Evolutionary conservation across 2,113 vertebrate species (phyloP), one percentile per base, ranked within the genome.

Genomic region (Oriolus oriolus): DNA sequence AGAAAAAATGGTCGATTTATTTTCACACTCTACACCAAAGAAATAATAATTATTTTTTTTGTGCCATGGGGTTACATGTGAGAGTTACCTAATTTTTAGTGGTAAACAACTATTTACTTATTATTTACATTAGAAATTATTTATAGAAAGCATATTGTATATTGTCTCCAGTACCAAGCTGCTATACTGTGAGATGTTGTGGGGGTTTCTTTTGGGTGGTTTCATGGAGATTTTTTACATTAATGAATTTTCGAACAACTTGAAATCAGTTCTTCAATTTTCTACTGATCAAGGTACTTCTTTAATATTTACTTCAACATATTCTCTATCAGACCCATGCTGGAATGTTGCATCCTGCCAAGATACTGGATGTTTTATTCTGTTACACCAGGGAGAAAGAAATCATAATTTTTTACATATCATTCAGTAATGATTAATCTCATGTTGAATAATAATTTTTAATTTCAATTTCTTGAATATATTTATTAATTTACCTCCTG

Each of bases 401-500:
- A 60, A 22, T 76, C 28, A 37, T 49, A 63, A 41, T 22, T 94
- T 92, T 96, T 96, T 93, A 93, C 92, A 75, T 95, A 26, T 97
- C 96, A 96, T 97, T 97, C 78, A 95, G 79, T 56, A 81, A 71
- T 97, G 78, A 98, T 97, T 97, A 98, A 96, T 96, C 91, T 96
- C 89, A 74, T 96, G 94, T 94, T 97, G 97, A 98, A 98, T 97
- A 97, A 96, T 97, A 96, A 97, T 92, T 97, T 97, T 95, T 78
- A 96, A 97, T 98, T 98, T 97, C 80, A 96, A 96, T 97, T 97
- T 96, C 84, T 96, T 93, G 95, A 97, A 98, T 98, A 97, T 96
- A 97, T 97, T 98, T 97, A 97, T 98, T 98, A 97, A 98, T 98
- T 98, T 98, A 96, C 98, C 93, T 97, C 97, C 97, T 97, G 97